Percentiles rank a stretch among this genome's conserved stretches.
phyloP scores from a whole-genome alignment of 2,113 vertebrate genomes.

The Chelonoidis abingdonii region DNA sequence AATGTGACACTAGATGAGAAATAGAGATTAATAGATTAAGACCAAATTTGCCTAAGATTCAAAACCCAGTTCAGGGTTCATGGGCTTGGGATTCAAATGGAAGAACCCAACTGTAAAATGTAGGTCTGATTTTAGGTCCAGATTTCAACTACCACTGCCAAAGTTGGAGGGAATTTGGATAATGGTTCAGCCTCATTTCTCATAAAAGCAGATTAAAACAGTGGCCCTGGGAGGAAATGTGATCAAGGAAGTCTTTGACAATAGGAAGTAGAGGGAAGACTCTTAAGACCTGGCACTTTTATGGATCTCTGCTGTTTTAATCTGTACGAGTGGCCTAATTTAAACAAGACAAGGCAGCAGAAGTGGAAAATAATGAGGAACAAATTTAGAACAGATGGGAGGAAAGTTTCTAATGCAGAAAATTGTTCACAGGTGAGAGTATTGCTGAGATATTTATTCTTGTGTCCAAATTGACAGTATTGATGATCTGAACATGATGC shows the following conservation, averaged over 20 bases:
- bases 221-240: background rate
- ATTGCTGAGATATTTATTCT: background rate
- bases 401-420: slow-evolving; percentile 8
- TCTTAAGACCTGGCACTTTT: background rate
- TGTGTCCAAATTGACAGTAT: too few relatives aligned
- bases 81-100: background rate
- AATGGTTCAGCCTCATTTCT: background rate
- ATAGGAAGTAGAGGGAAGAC: background rate
- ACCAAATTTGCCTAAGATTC: background rate
- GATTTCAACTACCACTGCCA: background rate
- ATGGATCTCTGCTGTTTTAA: background rate
- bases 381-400: background rate
- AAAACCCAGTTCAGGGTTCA: background rate
- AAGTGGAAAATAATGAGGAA: slow-evolving; percentile 58
- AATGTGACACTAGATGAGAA: too few relatives aligned
- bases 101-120: background rate
- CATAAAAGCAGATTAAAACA: background rate
- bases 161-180: background rate
- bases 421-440: background rate
- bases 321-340: slow-evolving; percentile 20
- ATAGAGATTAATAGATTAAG: too few relatives aligned
- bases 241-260: background rate
- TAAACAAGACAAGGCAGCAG: background rate
- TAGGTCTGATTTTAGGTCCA: background rate
- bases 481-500: background rate